These are phyloP conservation scores for Thecophora atra DNA, from an alignment of 2,888 invertebrate species.

Conservation along the genomic window DNA sequence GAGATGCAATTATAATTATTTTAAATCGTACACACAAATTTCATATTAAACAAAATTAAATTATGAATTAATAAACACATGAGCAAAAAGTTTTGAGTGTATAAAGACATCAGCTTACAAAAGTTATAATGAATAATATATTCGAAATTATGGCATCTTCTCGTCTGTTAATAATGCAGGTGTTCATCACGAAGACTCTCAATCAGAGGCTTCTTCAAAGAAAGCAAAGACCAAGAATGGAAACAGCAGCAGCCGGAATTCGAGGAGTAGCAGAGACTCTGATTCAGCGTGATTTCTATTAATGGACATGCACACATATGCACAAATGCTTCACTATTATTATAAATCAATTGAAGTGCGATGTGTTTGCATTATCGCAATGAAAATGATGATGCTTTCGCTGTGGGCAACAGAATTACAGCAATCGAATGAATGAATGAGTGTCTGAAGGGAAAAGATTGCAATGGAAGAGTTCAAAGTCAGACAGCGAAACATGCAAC, in stretches of 20 bases:
- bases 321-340: constrained; percentile 31
- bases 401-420: background rate
- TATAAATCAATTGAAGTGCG: constrained; percentile 11
- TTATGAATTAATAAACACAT: no score
- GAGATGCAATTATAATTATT: no score
- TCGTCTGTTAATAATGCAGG: constrained; percentile 15
- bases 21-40: no score
- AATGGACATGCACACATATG: no score
- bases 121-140: background rate
- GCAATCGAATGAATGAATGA: constrained; percentile 1
- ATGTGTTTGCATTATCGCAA: background rate
- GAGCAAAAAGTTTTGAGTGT: no score
- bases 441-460: no score
- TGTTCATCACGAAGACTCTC: constrained; percentile 27
- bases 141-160: background rate
- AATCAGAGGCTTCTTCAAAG: constrained; percentile 18
- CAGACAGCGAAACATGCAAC: background rate
- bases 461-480: constrained; percentile 6
- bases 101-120: no score
- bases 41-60: no score
- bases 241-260: constrained; percentile 4
- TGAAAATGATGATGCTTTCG: background rate
- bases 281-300: no score
- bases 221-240: constrained; percentile 20
- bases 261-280: no score